phyloP scores from a whole-genome alignment of 2,113 vertebrate genomes.

The Brachyhypopomus occidentalis region DNA sequence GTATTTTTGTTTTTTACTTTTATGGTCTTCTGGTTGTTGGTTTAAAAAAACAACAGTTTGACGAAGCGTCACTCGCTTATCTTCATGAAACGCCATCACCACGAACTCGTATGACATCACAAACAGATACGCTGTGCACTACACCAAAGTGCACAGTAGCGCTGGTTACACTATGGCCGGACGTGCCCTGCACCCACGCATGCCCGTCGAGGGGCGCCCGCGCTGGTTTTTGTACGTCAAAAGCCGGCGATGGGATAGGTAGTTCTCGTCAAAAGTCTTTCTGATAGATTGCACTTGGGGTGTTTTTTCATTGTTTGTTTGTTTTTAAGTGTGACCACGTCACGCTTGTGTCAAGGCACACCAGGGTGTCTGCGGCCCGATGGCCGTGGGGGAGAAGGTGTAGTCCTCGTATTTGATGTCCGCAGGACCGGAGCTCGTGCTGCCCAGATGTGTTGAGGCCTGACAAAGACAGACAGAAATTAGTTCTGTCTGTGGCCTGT shows the following conservation, averaged over 20 bases:
- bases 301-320: conserved; percentile 27
- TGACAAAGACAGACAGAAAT: conserved; percentile 31
- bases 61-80: conserved; percentile 16
- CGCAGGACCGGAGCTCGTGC: conserved; percentile 69
- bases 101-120: conserved; percentile 12
- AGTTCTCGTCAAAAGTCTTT: conserved; percentile 57
- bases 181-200: conserved; percentile 18
- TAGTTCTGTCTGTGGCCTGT: background rate
- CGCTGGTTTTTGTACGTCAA: conserved; percentile 28
- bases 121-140: conserved; percentile 1
- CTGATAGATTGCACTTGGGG: conserved; percentile 23
- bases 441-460: conserved; percentile 76
- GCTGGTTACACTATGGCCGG: conserved; percentile 26
- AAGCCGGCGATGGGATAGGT: conserved; percentile 51
- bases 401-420: conserved; percentile 95
- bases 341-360: conserved; percentile 90
- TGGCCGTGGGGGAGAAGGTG: conserved; percentile 73
- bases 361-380: conserved; percentile 86
- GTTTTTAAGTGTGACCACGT: conserved; percentile 21
- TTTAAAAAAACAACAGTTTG: conserved; percentile 30
- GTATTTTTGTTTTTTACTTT: too few relatives aligned
- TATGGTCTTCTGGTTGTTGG: conserved; percentile 26
- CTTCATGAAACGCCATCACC: conserved; percentile 18
- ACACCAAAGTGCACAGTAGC: conserved; percentile 6
- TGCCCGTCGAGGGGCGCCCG: conserved; percentile 52